Conservation (phyloP, 1,140 invertebrate genomes). For the Globodera ellingtonae region DNA sequence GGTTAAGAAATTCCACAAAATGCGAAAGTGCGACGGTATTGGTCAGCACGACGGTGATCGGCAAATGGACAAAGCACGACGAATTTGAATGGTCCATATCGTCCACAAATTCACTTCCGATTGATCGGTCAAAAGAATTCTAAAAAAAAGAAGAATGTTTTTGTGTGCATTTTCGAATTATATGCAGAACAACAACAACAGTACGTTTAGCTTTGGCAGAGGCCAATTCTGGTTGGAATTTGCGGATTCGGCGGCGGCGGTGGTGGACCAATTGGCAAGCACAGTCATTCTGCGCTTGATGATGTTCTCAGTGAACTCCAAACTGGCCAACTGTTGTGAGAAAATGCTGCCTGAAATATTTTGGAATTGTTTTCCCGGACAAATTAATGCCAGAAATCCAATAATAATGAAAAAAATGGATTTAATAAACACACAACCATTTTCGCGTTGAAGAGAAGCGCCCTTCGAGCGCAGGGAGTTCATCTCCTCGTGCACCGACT, state of each 20-base stretch:
- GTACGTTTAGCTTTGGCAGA: conserved; percentile 37
- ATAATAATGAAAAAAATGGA: too few relatives aligned
- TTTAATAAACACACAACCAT: background rate
- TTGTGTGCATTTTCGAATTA: background rate
- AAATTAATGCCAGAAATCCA: too few relatives aligned
- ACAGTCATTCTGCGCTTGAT: conserved; percentile 74
- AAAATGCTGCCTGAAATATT: conserved; percentile 73
- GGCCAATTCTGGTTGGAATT: conserved; percentile 47
- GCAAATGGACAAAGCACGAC: conserved; percentile 75
- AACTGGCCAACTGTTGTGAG: conserved; percentile 84
- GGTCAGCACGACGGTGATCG: conserved; percentile 78
- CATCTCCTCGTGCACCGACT: conserved; percentile 61
- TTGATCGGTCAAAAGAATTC: background rate
- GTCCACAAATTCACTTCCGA: conserved; percentile 61
- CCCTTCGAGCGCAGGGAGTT: conserved; percentile 52
- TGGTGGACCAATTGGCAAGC: conserved; percentile 57
- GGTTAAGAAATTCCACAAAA: conserved; percentile 79
- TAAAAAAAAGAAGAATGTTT: background rate
- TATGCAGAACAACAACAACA: background rate
- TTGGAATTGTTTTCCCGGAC: conserved; percentile 6
- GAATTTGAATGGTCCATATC: conserved; percentile 63
- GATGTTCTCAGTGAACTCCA: conserved; percentile 79
- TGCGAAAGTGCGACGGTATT: conserved; percentile 79
- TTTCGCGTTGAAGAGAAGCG: conserved; percentile 25
- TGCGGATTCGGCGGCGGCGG: background rate